Evolutionary conservation across 2,113 vertebrate genomes (phyloP).

Genomic region (Ageneiosus marmoratus): DNA sequence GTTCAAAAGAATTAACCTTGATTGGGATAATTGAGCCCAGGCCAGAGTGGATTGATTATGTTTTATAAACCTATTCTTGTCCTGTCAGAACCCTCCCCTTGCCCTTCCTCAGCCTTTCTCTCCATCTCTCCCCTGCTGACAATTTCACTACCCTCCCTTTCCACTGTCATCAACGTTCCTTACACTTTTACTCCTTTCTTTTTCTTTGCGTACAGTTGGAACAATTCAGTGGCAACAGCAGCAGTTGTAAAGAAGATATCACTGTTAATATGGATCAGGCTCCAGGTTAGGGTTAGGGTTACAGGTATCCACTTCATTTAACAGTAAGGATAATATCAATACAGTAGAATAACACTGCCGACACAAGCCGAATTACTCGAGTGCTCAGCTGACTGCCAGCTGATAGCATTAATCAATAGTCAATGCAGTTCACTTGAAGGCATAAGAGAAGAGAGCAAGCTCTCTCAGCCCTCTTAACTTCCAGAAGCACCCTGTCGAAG

Average conservation of each 20-base stretch:
- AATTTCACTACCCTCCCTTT: constrained; percentile 41
- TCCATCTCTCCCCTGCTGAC: constrained; percentile 42
- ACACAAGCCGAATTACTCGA: constrained; percentile 24
- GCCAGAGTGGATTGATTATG: constrained; percentile 59
- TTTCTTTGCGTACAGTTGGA: constrained; percentile 38
- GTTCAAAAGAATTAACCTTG: constrained; percentile 61
- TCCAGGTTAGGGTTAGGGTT: constrained; percentile 31
- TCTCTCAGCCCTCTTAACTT: constrained; percentile 42
- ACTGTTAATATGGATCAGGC: constrained; percentile 22
- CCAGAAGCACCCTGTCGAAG: constrained; percentile 22
- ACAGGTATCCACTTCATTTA: constrained; percentile 36
- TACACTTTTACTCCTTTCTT: constrained; percentile 39
- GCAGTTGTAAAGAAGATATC: constrained; percentile 35
- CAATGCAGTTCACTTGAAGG: constrained; percentile 36
- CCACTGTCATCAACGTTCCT: constrained; percentile 39
- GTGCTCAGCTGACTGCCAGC: constrained; percentile 40
- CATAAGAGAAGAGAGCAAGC: constrained; percentile 27
- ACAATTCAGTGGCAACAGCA: constrained; percentile 36
- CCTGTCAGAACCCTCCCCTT: constrained; percentile 30
- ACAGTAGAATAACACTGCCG: constrained; percentile 30
- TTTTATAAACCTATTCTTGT: constrained; percentile 81
- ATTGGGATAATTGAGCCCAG: constrained; percentile 60
- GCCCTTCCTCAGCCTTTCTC: constrained; percentile 29
- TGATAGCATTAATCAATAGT: constrained; percentile 50
- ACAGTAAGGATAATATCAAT: constrained; percentile 19